phyloP scores from a whole-genome alignment of 2,113 vertebrate species.

The Alethe castanea region DNA sequence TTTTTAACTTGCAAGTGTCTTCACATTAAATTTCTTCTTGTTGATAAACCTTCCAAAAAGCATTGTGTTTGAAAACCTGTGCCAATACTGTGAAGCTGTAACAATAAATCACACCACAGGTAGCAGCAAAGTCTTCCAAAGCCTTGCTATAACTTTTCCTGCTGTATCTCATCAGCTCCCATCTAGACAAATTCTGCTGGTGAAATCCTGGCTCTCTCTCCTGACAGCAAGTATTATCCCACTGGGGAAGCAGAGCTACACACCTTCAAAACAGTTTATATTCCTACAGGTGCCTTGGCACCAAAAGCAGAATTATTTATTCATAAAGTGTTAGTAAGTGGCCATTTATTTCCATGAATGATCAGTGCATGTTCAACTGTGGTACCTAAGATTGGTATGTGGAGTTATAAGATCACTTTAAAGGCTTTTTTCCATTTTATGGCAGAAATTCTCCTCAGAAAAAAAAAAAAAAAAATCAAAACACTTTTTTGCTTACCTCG shows the following conservation, averaged over 20 bases:
- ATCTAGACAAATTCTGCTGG: neutral
- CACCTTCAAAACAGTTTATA: neutral
- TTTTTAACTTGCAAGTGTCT: neutral
- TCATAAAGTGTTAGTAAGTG: neutral
- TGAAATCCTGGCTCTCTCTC: neutral
- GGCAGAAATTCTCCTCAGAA: neutral
- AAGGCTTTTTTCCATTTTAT: neutral
- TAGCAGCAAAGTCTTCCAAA: neutral
- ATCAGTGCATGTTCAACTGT: neutral
- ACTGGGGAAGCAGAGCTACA: neutral
- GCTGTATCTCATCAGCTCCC: neutral
- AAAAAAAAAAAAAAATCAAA: neutral
- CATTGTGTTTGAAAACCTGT: neutral
- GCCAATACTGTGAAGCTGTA: neutral
- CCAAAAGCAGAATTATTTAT: neutral
- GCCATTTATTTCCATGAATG: neutral
- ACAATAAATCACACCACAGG: neutral
- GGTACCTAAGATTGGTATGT: neutral
- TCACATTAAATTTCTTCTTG: neutral
- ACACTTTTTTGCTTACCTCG: conserved; percentile 78
- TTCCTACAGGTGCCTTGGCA: neutral
- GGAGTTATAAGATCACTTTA: neutral
- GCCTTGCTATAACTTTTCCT: neutral
- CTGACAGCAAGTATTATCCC: neutral
- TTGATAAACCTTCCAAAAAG: neutral